Evolutionary conservation across 1,140 invertebrate species (phyloP).

Genomic region (Campodea augens): DNA sequence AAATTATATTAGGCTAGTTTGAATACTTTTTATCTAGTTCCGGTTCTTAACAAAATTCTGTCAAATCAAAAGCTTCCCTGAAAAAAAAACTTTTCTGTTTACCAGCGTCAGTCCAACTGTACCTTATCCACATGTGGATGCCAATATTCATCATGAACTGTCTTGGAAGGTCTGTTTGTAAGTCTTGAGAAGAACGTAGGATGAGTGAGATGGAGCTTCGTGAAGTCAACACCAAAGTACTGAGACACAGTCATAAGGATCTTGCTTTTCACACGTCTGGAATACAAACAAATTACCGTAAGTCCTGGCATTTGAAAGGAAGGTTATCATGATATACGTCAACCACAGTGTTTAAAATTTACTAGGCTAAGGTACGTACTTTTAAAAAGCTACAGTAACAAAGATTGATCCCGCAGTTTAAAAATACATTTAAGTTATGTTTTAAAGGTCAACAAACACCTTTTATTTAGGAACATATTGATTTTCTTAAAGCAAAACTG

Average conservation of each 20-base stretch:
- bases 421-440: not conserved
- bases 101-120: no score
- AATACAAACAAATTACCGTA: slow-evolving; percentile 14
- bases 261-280: slow-evolving; percentile 48
- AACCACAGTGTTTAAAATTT: slow-evolving; percentile 3
- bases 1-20: no score
- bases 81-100: no score
- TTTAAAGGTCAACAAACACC: not conserved
- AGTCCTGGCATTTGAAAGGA: not conserved
- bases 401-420: not conserved
- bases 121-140: slow-evolving; percentile 73
- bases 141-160: slow-evolving; percentile 71
- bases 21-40: no score
- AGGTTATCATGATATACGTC: slow-evolving; percentile 8
- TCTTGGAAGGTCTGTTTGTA: slow-evolving; percentile 41
- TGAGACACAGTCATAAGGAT: slow-evolving; percentile 53
- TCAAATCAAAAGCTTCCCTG: no score
- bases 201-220: slow-evolving; percentile 51
- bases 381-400: not conserved
- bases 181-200: slow-evolving; percentile 72
- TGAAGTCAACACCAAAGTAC: slow-evolving; percentile 45
- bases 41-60: no score
- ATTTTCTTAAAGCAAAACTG: no score
- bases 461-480: slow-evolving; percentile 1
- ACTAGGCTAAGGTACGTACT: not conserved